Base-by-base conservation (phyloP, 2,113 vertebrate species). In the Piaya cayana region DNA sequence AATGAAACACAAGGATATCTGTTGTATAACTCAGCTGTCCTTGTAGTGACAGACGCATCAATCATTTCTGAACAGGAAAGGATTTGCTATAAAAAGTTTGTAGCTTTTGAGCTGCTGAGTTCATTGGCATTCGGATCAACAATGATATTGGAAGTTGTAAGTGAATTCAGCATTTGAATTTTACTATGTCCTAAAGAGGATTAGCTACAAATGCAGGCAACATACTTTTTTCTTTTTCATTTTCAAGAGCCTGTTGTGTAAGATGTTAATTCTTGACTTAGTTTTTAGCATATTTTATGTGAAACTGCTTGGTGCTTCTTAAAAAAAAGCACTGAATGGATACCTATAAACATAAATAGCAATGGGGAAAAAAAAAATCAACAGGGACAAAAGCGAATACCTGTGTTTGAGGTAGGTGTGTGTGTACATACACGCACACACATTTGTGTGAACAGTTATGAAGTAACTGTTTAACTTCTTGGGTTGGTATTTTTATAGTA, bases 151-250 rank as follows among this genome's bases (percentile, higher is more conserved):
- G 97, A 98, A 97, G 95, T 97, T 98, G 97, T 98, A 96, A 97
- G 94, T 92, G 96, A 98, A 97, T 98, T 98, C 98, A 97, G 93
- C 90, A 93, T 95, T 98, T 98, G 96, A 90, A 97, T 98, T 97
- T 97, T 97, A 93, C 97, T 94, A 87, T 97, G 97, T 98, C 98
- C 97, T 97, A 98, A 98, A 98, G 98, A 97, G 98, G 98, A 99
- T 99, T 99, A 98, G 95, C 98, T 97, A 88, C 87, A 97, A 98
- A 97, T 97, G 98, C 93, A 97, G 97, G 96, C 91, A 97, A 96
- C 97, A 97, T 97, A 98, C 94, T 98, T 96, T 97, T 98, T 97
- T 86, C 85, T 93, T 85, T 95, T 96, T 96, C 92, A 96, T 96
- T 96, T 96, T 91, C 94, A 84, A 92, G 88, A 90, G 69, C 60